Evolutionary conservation across 2,797 vertebrate genomes (phyloP).

Genomic region (Aratinga solstitialis): DNA sequence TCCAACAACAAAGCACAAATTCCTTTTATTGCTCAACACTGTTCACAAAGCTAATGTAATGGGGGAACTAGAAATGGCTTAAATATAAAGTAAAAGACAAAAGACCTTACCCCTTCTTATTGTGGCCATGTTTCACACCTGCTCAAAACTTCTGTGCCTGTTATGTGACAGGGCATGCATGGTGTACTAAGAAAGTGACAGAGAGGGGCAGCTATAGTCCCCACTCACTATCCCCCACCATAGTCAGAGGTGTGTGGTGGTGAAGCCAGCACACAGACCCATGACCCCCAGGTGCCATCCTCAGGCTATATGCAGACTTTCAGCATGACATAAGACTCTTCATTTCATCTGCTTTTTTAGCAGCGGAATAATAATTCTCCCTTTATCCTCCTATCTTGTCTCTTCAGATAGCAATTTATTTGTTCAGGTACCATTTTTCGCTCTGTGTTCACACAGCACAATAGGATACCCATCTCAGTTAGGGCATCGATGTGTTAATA

Average conservation of each 20-base stretch:
- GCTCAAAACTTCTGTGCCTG: not conserved
- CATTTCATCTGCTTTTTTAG: not conserved
- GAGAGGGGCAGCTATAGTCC: not conserved
- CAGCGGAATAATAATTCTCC: not conserved
- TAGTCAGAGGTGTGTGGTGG: not conserved
- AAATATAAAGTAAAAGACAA: not conserved
- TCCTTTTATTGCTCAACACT: not conserved
- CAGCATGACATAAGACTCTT: not conserved
- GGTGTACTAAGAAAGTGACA: not conserved
- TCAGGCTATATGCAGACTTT: accelerated
- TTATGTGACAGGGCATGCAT: accelerated
- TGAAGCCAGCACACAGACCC: not conserved
- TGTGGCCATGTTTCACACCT: not conserved
- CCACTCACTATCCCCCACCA: not conserved
- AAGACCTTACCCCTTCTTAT: not conserved
- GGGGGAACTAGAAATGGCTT: not conserved
- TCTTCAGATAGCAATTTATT: not conserved
- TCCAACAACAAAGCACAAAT: not conserved
- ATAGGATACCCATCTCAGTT: not conserved
- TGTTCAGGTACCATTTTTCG: not conserved
- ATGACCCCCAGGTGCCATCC: not conserved
- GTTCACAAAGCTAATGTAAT: not conserved
- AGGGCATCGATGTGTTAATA: not conserved
- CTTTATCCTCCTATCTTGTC: not conserved
- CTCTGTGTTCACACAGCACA: not conserved